Evolutionary conservation across 2,797 vertebrate species (phyloP).

Genomic region (Arnoldichthys spilopterus): DNA sequence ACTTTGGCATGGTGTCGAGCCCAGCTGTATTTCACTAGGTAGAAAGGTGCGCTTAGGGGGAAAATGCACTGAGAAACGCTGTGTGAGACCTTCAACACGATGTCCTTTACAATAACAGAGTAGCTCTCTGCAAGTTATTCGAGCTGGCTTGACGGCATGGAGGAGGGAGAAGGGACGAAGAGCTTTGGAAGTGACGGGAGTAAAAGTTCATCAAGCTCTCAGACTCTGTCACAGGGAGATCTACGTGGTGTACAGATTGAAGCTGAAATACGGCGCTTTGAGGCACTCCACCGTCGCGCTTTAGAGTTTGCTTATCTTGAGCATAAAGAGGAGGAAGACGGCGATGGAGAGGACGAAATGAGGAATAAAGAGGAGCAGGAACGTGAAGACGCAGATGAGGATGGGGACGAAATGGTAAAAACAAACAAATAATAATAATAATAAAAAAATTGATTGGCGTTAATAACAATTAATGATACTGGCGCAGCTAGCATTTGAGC

Average conservation of each 20-base stretch:
- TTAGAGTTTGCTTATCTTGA: constrained; percentile 44
- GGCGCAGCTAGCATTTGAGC: too few species aligned
- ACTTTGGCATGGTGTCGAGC: background rate
- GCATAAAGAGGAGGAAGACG: constrained; percentile 29
- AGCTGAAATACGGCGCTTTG: constrained; percentile 34
- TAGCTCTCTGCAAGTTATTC: constrained; percentile 5
- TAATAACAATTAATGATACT: background rate
- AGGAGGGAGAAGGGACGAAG: constrained; percentile 49
- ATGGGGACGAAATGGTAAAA: constrained; percentile 78
- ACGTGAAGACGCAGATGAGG: constrained; percentile 8
- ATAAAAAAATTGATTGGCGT: background rate
- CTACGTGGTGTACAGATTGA: constrained; percentile 1
- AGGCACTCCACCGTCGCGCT: constrained; percentile 7
- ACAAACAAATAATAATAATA: background rate
- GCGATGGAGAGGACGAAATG: background rate
- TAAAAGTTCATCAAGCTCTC: constrained; percentile 60
- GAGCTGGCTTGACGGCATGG: constrained; percentile 31
- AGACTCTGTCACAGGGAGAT: constrained; percentile 69
- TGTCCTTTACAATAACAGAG: background rate
- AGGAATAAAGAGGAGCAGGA: constrained; percentile 15
- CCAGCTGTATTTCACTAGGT: background rate
- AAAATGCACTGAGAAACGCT: background rate
- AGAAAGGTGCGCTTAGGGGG: background rate
- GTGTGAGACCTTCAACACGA: background rate
- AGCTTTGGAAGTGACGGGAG: constrained; percentile 46